These are phyloP conservation scores for Pampusana beccarii DNA, from an alignment of 2,113 vertebrate species.

Conservation along the genomic window DNA sequence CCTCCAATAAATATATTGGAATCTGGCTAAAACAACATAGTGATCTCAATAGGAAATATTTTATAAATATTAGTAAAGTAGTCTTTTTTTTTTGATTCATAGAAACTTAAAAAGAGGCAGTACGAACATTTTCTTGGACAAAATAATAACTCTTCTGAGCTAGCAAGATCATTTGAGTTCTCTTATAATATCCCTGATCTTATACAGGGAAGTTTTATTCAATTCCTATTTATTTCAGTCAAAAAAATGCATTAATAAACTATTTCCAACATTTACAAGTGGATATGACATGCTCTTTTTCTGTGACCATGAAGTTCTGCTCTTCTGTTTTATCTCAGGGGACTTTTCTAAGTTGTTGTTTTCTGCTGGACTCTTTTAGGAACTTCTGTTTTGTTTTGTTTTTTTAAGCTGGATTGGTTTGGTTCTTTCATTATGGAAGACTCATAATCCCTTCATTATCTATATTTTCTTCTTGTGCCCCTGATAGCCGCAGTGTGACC, in stretches of 20 bases:
- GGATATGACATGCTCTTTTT: not conserved
- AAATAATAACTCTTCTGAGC: not conserved
- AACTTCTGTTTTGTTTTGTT: not conserved
- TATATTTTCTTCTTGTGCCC: not conserved
- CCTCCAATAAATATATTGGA: not conserved
- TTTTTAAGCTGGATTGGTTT: not conserved
- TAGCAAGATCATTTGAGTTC: not conserved
- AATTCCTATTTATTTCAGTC: not conserved
- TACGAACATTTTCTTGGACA: not conserved
- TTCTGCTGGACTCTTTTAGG: not conserved
- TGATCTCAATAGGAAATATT: not conserved
- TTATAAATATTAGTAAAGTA: not conserved
- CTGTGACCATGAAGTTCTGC: not conserved
- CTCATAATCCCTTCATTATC: not conserved
- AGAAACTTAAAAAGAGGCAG: not conserved
- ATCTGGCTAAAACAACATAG: not conserved
- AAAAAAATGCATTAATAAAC: not conserved
- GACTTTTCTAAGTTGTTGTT: not conserved
- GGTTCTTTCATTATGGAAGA: not conserved
- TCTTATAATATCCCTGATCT: not conserved
- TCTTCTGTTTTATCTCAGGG: not conserved
- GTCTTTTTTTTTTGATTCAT: not conserved
- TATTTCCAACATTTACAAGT: not conserved
- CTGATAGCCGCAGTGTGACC: not conserved
- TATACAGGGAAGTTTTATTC: not conserved